These are phyloP conservation scores for Xestoiulus laeticollis DNA, from an alignment of 2,888 invertebrate species.

Conservation along the genomic window DNA sequence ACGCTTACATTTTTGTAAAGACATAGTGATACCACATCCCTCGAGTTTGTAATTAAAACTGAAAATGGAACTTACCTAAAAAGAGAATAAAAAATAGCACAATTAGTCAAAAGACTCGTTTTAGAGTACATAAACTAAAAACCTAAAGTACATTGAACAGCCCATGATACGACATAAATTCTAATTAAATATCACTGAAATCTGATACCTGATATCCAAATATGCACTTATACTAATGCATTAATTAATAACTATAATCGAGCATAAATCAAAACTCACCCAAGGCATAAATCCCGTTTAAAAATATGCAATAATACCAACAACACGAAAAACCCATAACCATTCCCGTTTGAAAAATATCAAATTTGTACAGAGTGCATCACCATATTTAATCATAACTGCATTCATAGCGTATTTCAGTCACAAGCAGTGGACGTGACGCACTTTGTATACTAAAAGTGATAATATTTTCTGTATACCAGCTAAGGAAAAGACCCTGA, in stretches of 20 bases:
- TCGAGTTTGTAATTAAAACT: background rate
- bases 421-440: background rate
- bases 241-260: background rate
- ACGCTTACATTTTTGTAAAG: background rate
- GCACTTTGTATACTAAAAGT: background rate
- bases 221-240: background rate
- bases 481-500: background rate
- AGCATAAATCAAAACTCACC: background rate
- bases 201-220: background rate
- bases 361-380: too few species aligned
- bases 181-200: background rate
- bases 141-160: background rate
- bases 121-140: background rate
- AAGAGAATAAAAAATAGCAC: background rate
- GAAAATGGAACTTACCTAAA: constrained; percentile 34
- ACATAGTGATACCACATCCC: background rate
- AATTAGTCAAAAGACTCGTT: background rate
- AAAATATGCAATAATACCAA: background rate
- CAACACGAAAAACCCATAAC: background rate
- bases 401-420: too few species aligned
- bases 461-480: background rate
- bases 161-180: background rate
- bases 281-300: background rate
- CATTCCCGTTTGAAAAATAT: background rate
- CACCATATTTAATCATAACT: too few species aligned